Percentiles rank a stretch among this genome's conserved stretches.
Conservation (phyloP, 2,888 invertebrate genomes). For the Parnassius glacialis region DNA sequence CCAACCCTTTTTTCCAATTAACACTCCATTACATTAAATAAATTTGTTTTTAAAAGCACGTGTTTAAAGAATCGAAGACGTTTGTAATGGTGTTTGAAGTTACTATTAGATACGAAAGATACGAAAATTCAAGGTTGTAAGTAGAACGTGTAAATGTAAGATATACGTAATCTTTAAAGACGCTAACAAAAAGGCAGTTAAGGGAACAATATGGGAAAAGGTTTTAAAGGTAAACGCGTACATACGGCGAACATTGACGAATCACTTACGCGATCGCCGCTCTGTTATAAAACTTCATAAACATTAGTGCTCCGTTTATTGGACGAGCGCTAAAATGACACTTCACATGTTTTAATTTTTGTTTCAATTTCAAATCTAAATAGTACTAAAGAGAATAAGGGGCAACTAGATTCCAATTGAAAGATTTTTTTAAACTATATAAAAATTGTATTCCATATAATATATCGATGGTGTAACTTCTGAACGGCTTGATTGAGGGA, state of each 20-base stretch:
- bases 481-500: no score
- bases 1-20: slow-evolving; percentile 20
- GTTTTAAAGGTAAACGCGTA: slow-evolving; percentile 16
- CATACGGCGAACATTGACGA: slow-evolving; percentile 24
- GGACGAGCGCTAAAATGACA: slow-evolving; percentile 33
- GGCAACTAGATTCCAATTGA: no score
- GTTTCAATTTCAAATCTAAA: no score
- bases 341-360: not conserved
- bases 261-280: slow-evolving; percentile 33
- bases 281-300: slow-evolving; percentile 39
- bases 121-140: slow-evolving; percentile 11
- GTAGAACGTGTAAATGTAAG: slow-evolving; percentile 12
- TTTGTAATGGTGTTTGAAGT: slow-evolving; percentile 5
- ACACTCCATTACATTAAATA: slow-evolving; percentile 12
- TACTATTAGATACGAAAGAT: slow-evolving; percentile 16
- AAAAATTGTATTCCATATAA: no score
- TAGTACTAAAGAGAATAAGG: no score
- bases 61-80: slow-evolving; percentile 5
- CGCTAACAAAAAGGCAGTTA: slow-evolving; percentile 28
- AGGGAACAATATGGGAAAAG: slow-evolving; percentile 22
- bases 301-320: slow-evolving; percentile 34
- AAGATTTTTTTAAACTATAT: no score
- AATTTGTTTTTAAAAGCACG: slow-evolving; percentile 11
- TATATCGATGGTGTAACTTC: no score
- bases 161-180: slow-evolving; percentile 15